Conservation (phyloP, 2,113 vertebrate species). For the Labeo catla region DNA sequence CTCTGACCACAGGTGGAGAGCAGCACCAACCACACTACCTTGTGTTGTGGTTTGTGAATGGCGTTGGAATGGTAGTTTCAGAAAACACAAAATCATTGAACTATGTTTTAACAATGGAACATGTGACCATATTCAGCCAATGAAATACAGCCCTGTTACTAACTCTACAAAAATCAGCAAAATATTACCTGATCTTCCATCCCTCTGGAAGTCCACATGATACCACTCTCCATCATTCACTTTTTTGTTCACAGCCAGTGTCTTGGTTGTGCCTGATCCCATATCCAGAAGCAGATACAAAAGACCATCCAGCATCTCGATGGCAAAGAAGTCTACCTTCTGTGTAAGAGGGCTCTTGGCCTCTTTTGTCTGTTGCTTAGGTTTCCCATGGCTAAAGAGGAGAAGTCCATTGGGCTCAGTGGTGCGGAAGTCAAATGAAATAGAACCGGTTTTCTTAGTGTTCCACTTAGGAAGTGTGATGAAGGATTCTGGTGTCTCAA, state of each 20-base stretch:
- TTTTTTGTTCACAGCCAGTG: conserved; percentile 78
- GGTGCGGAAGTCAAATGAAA: conserved; percentile 98
- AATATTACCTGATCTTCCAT: conserved; percentile 91
- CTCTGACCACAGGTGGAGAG: background rate
- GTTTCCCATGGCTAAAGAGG: conserved; percentile 95
- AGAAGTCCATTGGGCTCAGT: conserved; percentile 97
- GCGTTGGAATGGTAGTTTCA: background rate
- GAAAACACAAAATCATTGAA: background rate
- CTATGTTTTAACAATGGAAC: background rate
- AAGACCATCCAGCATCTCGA: conserved; percentile 97
- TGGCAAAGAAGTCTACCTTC: conserved; percentile 98
- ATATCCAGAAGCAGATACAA: conserved; percentile 95
- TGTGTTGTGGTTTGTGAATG: background rate
- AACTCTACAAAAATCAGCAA: background rate
- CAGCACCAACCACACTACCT: background rate
- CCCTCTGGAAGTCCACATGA: conserved; percentile 57
- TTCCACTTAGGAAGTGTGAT: conserved; percentile 97
- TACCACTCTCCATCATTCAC: conserved; percentile 32
- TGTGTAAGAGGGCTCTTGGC: conserved; percentile 89
- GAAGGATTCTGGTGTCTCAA: conserved; percentile 95
- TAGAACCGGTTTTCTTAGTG: conserved; percentile 97
- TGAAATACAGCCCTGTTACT: background rate
- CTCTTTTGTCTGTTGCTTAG: conserved; percentile 90
- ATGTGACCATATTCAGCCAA: background rate
- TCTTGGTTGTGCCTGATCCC: conserved; percentile 98